Conservation (phyloP, 1,140 invertebrate genomes). For the Anadara kagoshimensis region DNA sequence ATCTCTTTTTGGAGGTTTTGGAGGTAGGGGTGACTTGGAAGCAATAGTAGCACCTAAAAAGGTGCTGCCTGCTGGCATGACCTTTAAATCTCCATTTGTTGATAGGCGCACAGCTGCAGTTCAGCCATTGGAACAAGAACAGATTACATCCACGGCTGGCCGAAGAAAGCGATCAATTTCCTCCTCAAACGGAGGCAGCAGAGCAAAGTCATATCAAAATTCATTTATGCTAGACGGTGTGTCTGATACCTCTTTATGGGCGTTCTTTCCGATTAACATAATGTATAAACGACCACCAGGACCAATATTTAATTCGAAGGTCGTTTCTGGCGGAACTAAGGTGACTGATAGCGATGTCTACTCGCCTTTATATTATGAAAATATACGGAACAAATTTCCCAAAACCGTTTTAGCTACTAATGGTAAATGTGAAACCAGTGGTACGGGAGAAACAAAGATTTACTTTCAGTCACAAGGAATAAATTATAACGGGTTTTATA, state of each 20-base stretch:
- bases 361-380: constrained; percentile 41
- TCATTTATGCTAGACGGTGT: constrained; percentile 60
- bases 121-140: too few relatives aligned
- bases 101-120: too few relatives aligned
- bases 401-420: constrained; percentile 40
- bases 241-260: constrained; percentile 60
- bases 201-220: constrained; percentile 44
- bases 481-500: constrained; percentile 65
- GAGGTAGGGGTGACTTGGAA: too few relatives aligned
- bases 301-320: constrained; percentile 53
- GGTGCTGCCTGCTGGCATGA: too few relatives aligned
- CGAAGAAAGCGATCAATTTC: too few relatives aligned
- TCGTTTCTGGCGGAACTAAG: constrained; percentile 49
- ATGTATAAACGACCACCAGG: constrained; percentile 60
- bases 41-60: too few relatives aligned
- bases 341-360: constrained; percentile 54
- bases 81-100: too few relatives aligned
- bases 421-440: constrained; percentile 26
- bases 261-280: constrained; percentile 61
- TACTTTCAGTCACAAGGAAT: constrained; percentile 61
- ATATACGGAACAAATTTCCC: constrained; percentile 27
- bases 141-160: too few relatives aligned
- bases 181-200: too few relatives aligned
- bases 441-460: constrained; percentile 45
- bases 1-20: too few relatives aligned